Evolutionary conservation across 2,797 vertebrate species (phyloP).

Genomic region (Gypaetus barbatus): DNA sequence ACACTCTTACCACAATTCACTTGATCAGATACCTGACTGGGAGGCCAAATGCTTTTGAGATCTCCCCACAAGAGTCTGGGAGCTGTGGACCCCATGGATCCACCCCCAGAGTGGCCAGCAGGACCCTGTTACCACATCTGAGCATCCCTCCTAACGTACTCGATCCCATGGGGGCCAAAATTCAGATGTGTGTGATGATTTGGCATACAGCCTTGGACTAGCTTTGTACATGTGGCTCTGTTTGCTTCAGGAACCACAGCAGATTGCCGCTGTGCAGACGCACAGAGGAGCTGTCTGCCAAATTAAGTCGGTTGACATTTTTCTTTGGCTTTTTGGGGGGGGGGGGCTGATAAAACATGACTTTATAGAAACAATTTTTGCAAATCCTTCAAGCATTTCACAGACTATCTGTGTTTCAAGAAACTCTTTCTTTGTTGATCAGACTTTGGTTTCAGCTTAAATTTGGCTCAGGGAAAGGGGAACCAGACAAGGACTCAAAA

Average conservation of each 20-base stretch:
- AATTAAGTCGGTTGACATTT: not conserved
- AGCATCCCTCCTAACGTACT: not conserved
- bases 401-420: not conserved
- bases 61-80: not conserved
- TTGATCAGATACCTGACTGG: not conserved
- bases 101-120: not conserved
- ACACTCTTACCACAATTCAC: too few species aligned
- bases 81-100: rapidly evolving
- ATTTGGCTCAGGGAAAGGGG: not conserved
- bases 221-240: not conserved
- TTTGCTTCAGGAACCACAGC: not conserved
- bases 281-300: not conserved
- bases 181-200: not conserved
- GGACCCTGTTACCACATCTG: not conserved
- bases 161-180: rapidly evolving
- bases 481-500: not conserved
- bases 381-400: not conserved
- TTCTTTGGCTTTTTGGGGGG: not conserved
- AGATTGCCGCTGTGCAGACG: not conserved
- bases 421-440: not conserved
- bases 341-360: not conserved
- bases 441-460: not conserved
- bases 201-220: not conserved
- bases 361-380: not conserved
- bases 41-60: not conserved